Conservation (phyloP, 1,140 invertebrate genomes). For the Lepidurus packardi region DNA sequence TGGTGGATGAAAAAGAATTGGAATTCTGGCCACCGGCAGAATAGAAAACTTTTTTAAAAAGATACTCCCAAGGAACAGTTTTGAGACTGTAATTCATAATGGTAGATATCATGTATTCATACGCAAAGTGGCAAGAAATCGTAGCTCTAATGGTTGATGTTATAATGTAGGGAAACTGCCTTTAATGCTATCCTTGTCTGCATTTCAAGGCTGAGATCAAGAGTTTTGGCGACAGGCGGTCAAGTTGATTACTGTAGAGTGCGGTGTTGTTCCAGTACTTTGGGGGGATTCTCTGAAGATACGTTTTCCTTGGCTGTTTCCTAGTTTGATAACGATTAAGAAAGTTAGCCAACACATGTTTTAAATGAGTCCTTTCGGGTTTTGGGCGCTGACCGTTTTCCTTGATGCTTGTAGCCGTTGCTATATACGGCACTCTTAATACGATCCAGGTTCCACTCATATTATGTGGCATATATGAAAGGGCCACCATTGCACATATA, state of each 20-base stretch:
- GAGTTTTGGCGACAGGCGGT: too few relatives aligned
- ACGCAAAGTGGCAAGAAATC: too few relatives aligned
- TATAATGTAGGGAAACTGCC: too few relatives aligned
- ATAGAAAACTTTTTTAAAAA: background rate
- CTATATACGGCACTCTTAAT: constrained; percentile 22
- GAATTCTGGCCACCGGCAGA: background rate
- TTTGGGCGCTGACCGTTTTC: background rate
- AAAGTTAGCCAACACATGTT: constrained; percentile 15
- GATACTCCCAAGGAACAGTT: background rate
- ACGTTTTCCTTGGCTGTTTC: background rate
- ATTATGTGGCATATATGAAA: constrained; percentile 22
- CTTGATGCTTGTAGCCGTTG: constrained; percentile 2
- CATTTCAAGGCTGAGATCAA: too few relatives aligned
- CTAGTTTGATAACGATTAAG: background rate
- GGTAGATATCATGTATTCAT: too few relatives aligned
- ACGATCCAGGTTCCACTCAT: constrained; percentile 21
- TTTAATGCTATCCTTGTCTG: too few relatives aligned
- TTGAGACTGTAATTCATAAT: background rate
- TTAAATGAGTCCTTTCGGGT: constrained; percentile 1
- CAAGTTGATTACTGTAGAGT: too few relatives aligned
- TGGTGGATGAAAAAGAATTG: background rate
- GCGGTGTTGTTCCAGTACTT: too few relatives aligned
- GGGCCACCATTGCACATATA: background rate
- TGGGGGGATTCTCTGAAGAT: background rate
- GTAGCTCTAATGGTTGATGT: too few relatives aligned